Evolutionary conservation across 2,113 vertebrate genomes (phyloP), one percentile per base, ranked within the genome.

Genomic region (Mirounga angustirostris): DNA sequence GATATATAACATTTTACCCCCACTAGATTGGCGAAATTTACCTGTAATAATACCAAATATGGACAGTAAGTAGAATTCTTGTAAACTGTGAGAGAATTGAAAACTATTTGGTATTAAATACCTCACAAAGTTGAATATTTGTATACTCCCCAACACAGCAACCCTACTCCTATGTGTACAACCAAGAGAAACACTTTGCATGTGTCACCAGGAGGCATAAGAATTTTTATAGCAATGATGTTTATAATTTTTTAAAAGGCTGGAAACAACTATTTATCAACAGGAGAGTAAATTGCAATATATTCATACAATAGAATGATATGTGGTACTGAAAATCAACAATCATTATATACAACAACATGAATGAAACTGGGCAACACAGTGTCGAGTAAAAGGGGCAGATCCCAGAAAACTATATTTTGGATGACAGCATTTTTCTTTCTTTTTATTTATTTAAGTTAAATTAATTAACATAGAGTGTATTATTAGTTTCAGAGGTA

Each of bases 11-110:
- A 93, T 94, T 92, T 95, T 83, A 80, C 61, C 11, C 33, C n/a
- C 30, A 92, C 43, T 78, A 81, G 63, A 67, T n/a, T 71, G 30
- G 54, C 61, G 94, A 98, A 97, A 95, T 80, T 63, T 94, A 95
- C 40, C 36, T 61, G 40, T 81, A 79, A 81, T 30, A 96, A 83
- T 84, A 71, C 8, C 33, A 96, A 81, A 52, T 52, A 95, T 84
- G 92, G 67, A 95, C 52, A 96, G 3, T 65, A 94, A 56, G 73
- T 56, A 92, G 79, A 90, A 92, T 89, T 97, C 50, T 93, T 93
- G 74, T 14, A 81, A 91, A 84, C 43, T 79, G 6, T 83, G 22
- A 33, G 50, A 88, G 4, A 89, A 33, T 50, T 7, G 18, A 88
- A 97, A 97, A 61, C 6, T 9, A 94, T 82, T 85, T 94, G 40